Evolutionary conservation across 2,797 vertebrate species (phyloP), one percentile per base, ranked within the genome.

Genomic region (Anisognathus igniventris): DNA sequence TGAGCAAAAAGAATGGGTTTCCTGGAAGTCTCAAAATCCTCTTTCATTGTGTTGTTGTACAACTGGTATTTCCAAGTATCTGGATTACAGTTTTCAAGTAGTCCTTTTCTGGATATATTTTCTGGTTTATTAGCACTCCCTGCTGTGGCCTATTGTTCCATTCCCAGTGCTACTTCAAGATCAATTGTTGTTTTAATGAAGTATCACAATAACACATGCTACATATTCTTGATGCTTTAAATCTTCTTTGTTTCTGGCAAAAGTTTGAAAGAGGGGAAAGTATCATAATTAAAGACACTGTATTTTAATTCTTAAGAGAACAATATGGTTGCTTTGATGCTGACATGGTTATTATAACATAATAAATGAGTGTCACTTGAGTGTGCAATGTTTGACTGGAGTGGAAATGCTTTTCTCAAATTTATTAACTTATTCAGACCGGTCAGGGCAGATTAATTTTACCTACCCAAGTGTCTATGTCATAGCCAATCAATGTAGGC

Each of bases 371-470:
- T 17, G 4, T 39, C 3, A 12, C 58, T 72, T 79, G 39, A 23
- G 28, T 62, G 19, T 54, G 47, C 7, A 58, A 17, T 61, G 19
- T 50, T 48, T 57, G 27, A 60, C 37, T 71, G 33, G 14, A 68
- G 50, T 65, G 25, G 54, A 75, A 86, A 30, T 33, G 6, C 19
- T 65, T 72, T 82, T 64, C 45, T 60, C 23, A 61, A 24, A 68
- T 65, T 68, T 61, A 31, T 77, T 39, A 60, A 35, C 53, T 53
- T 50, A 7, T 12, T 73, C 42, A 54, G 27, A 39, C 19, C 0
- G 0, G 14, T 44, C 0, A 0, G 14, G 14, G 5, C 12, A 48
- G 33, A 60, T 60, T 47, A 23, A 47, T 73, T 11, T 65, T 23
- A 14, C 45, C 45, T 77, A 7, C 44, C 27, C 51, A 45, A 17